These are phyloP conservation scores for Lepidochitona cinerea DNA, from an alignment of 2,888 invertebrate genomes.

Conservation along the genomic window DNA sequence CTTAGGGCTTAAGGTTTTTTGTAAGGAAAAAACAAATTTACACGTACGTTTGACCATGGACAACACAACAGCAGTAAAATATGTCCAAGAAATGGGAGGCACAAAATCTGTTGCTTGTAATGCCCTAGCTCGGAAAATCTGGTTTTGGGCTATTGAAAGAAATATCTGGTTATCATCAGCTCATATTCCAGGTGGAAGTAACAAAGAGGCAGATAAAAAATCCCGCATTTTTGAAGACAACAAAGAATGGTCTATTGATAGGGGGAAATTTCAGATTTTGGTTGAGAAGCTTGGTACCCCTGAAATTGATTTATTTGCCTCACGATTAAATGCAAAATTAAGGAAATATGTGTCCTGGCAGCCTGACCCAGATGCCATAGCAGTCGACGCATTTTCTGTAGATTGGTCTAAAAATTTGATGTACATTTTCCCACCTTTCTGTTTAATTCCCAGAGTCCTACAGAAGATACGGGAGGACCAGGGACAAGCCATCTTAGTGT, in stretches of 20 bases:
- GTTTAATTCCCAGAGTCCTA: neutral
- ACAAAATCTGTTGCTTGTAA: neutral
- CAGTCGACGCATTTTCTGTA: neutral
- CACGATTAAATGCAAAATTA: neutral
- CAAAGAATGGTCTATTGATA: neutral
- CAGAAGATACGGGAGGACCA: neutral
- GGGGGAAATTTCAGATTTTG: neutral
- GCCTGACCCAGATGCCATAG: neutral
- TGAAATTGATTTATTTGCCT: neutral
- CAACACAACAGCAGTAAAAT: neutral
- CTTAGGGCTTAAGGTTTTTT: neutral
- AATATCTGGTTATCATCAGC: neutral
- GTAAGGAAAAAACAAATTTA: neutral
- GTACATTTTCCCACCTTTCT: neutral
- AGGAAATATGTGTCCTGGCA: neutral
- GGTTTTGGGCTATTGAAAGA: neutral
- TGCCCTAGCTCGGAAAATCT: neutral
- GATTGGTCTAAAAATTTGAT: neutral
- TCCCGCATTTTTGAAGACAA: neutral
- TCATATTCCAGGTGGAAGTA: neutral
- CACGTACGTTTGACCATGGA: neutral
- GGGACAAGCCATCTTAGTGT: too few relatives aligned
- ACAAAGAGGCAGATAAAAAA: neutral
- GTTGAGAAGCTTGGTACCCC: neutral
- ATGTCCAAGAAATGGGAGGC: neutral